phyloP scores from a whole-genome alignment of 1,140 invertebrate species.

The Caenorhabditis tropicalis region DNA sequence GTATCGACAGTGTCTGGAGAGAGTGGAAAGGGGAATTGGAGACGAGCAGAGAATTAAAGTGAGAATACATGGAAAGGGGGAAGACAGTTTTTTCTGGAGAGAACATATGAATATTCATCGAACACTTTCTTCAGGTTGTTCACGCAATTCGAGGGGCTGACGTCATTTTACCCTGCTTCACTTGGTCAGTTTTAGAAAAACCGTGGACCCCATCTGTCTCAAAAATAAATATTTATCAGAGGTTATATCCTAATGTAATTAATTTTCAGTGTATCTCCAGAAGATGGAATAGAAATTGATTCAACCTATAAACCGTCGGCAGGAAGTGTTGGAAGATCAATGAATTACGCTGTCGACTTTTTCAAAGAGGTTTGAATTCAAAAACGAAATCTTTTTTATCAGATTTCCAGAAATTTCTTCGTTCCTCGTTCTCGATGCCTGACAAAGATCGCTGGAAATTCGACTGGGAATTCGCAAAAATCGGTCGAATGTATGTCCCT shows the following conservation, averaged over 20 bases:
- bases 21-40: not conserved
- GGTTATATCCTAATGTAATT: not conserved
- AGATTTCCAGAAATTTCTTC: conserved; percentile 24
- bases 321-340: not conserved
- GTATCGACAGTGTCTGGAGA: conserved; percentile 8
- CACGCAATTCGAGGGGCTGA: conserved; percentile 38
- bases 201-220: too few species aligned
- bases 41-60: conserved; percentile 19
- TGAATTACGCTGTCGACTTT: conserved; percentile 41
- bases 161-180: conserved; percentile 45
- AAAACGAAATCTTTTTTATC: too few species aligned
- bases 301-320: conserved; percentile 37
- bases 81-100: not conserved
- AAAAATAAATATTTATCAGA: too few species aligned
- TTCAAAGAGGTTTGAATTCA: conserved; percentile 44
- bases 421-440: conserved; percentile 1
- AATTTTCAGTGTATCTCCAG: conserved; percentile 47
- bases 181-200: too few species aligned
- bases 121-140: conserved; percentile 26
- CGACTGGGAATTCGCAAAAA: conserved; percentile 47
- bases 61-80: not conserved
- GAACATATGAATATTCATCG: not conserved
- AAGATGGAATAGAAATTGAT: conserved; percentile 51
- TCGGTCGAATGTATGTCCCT: conserved; percentile 14
- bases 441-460: conserved; percentile 36